Evolutionary conservation across 2,113 vertebrate genomes (phyloP).

Genomic region (Mola mola): DNA sequence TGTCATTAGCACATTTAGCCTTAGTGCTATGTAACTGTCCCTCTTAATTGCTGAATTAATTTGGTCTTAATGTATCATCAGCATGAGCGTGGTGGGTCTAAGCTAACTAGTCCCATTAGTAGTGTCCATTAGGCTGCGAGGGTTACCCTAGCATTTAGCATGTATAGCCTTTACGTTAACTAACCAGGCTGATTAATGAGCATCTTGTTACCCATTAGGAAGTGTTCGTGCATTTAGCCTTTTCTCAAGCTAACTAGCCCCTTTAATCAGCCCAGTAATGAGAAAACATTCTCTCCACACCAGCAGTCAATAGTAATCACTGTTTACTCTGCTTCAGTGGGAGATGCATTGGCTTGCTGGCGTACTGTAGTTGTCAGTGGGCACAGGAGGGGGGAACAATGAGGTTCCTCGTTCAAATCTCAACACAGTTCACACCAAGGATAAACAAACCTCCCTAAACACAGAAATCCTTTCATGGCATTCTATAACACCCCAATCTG

Average conservation of each 20-base stretch:
- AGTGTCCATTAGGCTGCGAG: conserved; percentile 54
- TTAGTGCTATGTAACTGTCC: conserved; percentile 39
- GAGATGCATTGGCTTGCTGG: conserved; percentile 91
- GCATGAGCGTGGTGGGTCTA: conserved; percentile 29
- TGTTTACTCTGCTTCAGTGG: conserved; percentile 98
- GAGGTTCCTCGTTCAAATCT: conserved; percentile 19
- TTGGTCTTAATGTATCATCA: conserved; percentile 48
- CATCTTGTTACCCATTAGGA: conserved; percentile 76
- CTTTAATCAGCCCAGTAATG: conserved; percentile 98
- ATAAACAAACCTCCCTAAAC: conserved; percentile 22
- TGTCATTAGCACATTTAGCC: conserved; percentile 63
- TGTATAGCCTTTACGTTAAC: conserved; percentile 72
- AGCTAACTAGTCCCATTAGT: conserved; percentile 65
- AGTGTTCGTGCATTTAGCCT: conserved; percentile 70
- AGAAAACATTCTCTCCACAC: conserved; percentile 96
- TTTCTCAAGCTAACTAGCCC: conserved; percentile 79
- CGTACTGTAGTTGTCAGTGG: conserved; percentile 55
- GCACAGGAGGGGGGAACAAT: conserved; percentile 12
- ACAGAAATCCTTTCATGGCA: background rate
- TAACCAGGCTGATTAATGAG: conserved; percentile 73
- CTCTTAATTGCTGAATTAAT: conserved; percentile 63
- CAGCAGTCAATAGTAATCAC: conserved; percentile 99
- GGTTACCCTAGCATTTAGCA: conserved; percentile 55
- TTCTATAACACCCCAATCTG: conserved; percentile 12
- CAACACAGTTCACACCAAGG: background rate